A percentile compares a stretch with the other conserved stretches of the same genome.
Evolutionary conservation across 2,797 vertebrate species (phyloP).

Genomic region (Eutrigla gurnardus): DNA sequence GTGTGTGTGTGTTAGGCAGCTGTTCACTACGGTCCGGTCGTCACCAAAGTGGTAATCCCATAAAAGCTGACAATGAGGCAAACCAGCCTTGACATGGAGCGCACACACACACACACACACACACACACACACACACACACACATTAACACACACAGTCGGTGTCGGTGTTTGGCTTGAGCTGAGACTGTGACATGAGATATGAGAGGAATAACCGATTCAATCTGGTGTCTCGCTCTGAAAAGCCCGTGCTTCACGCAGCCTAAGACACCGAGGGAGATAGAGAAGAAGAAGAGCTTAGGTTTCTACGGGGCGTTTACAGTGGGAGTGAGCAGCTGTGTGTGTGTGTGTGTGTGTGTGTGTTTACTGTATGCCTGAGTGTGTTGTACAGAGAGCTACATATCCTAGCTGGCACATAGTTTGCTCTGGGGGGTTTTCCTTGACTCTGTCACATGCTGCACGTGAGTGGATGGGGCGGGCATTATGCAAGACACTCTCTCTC

Average conservation of each 20-base stretch:
- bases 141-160: slow-evolving; percentile 15
- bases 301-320: slow-evolving; percentile 48
- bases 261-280: slow-evolving; percentile 17
- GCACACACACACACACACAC: slow-evolving; percentile 20
- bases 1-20: slow-evolving; percentile 19
- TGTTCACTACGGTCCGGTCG: slow-evolving; percentile 51
- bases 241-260: slow-evolving; percentile 19
- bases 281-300: slow-evolving; percentile 4
- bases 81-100: slow-evolving; percentile 50
- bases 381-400: slow-evolving; percentile 56
- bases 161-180: slow-evolving; percentile 27
- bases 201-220: slow-evolving; percentile 49
- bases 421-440: slow-evolving; percentile 70
- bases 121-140: slow-evolving; percentile 14
- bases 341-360: slow-evolving; percentile 5
- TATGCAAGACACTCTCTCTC: slow-evolving; percentile 63
- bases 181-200: slow-evolving; percentile 32
- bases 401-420: slow-evolving; percentile 67
- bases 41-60: slow-evolving; percentile 57
- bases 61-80: slow-evolving; percentile 66
- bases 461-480: slow-evolving; percentile 65
- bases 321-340: slow-evolving; percentile 62
- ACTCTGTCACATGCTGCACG: slow-evolving; percentile 79
- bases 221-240: slow-evolving; percentile 29
- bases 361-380: slow-evolving; percentile 34